Percentiles rank a stretch among this genome's conserved stretches.
phyloP scores from a whole-genome alignment of 2,113 vertebrate genomes.

The Amazona guildingii region DNA sequence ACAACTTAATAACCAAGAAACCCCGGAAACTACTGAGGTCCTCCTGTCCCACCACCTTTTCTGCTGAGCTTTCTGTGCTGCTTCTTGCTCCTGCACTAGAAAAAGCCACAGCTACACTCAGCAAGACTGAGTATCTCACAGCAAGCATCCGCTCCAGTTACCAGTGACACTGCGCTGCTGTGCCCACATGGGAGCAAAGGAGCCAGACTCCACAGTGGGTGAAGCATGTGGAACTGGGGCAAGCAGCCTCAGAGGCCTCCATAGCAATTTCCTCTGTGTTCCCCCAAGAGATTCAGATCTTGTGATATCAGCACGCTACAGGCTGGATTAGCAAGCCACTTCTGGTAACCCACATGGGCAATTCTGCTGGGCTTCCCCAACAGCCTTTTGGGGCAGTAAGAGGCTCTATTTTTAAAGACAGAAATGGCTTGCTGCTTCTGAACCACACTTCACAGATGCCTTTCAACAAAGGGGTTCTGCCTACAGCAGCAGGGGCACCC shows the following conservation, averaged over 20 bases:
- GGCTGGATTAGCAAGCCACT: conserved; percentile 57
- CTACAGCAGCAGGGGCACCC: not conserved
- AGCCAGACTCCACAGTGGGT: conserved; percentile 47
- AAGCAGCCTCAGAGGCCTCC: conserved; percentile 39
- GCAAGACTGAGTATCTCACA: not conserved
- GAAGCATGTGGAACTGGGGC: conserved; percentile 27
- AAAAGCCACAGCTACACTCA: not conserved
- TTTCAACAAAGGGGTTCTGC: not conserved
- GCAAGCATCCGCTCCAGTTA: not conserved
- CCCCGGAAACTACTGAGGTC: not conserved
- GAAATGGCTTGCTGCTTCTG: not conserved
- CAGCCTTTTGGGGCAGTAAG: conserved; percentile 49
- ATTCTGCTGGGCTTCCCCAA: conserved; percentile 63
- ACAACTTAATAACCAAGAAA: not conserved
- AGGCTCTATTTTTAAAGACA: conserved; percentile 41
- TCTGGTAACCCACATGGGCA: conserved; percentile 71
- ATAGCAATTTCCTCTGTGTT: conserved; percentile 51
- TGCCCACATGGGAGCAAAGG: not conserved
- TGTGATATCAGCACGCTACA: conserved; percentile 13
- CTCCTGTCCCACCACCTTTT: not conserved
- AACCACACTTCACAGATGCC: not conserved
- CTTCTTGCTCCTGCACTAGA: not conserved
- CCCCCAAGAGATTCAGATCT: conserved; percentile 42
- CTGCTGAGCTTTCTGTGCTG: not conserved
- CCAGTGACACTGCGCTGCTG: conserved; percentile 25